Evolutionary conservation across 2,797 vertebrate species (phyloP).

Genomic region (Hirundo rustica): DNA sequence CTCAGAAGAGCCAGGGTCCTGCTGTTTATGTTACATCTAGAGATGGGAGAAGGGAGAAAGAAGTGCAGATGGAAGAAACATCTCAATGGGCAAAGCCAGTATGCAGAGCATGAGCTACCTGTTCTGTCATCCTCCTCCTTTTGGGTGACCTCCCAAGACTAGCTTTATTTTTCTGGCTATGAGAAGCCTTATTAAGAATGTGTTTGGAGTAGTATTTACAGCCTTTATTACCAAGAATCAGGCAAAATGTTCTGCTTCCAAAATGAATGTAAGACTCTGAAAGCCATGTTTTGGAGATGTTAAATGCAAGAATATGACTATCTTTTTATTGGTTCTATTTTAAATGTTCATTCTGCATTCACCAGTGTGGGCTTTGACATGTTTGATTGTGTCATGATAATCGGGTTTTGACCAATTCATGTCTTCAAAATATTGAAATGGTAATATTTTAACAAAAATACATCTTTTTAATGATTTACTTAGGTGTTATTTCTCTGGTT

Average conservation of each 20-base stretch:
- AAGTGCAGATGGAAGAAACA: neutral
- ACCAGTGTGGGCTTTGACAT: neutral
- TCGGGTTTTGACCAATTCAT: slow-evolving; percentile 8
- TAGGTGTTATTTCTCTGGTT: neutral
- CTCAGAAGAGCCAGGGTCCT: neutral
- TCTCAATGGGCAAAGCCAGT: neutral
- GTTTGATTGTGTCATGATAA: neutral
- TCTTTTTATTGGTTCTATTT: neutral
- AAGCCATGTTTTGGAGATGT: neutral
- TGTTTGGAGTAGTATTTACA: neutral
- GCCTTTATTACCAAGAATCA: neutral
- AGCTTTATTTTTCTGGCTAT: neutral
- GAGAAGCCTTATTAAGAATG: neutral
- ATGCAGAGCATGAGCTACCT: neutral
- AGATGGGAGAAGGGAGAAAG: neutral
- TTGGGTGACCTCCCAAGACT: neutral
- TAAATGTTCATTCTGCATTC: neutral
- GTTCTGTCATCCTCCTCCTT: neutral
- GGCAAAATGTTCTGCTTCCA: neutral
- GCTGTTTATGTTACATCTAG: neutral
- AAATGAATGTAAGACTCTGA: neutral
- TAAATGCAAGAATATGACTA: neutral
- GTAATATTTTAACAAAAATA: slow-evolving; percentile 10
- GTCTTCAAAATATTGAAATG: neutral
- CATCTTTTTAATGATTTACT: neutral